Conservation (phyloP, 2,888 invertebrate genomes). For the Eristalinus aeneus region DNA sequence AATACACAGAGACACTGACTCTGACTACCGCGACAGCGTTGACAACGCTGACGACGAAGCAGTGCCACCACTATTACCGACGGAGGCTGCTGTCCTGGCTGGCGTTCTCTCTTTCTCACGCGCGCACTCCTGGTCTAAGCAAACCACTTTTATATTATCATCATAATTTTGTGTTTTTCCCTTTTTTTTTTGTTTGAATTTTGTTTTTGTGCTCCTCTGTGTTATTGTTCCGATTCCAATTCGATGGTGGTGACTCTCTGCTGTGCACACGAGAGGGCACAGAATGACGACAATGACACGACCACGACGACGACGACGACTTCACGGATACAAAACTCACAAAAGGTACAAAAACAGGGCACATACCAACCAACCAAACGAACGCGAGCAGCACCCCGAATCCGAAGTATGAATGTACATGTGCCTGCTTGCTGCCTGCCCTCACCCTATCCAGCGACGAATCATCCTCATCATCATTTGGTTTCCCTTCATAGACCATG, state of each 20-base stretch:
- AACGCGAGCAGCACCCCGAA: conserved; percentile 56
- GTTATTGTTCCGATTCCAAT: conserved; percentile 71
- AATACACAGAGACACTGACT: conserved; percentile 12
- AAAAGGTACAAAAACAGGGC: conserved; percentile 66
- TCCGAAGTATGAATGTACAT: conserved; percentile 50
- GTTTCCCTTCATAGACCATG: conserved; percentile 69
- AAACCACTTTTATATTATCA: conserved; percentile 71
- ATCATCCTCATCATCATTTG: conserved; percentile 62
- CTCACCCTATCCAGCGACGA: conserved; percentile 57
- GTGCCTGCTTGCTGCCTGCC: conserved; percentile 50
- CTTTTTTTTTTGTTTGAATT: background rate
- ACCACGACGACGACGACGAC: conserved; percentile 56
- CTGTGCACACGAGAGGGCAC: conserved; percentile 46
- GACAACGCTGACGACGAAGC: conserved; percentile 24
- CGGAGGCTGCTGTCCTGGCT: conserved; percentile 44
- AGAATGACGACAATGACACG: conserved; percentile 25
- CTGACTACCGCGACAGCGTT: background rate
- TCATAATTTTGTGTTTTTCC: conserved; percentile 62
- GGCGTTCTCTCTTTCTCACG: conserved; percentile 67
- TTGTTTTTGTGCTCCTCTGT: conserved; percentile 25
- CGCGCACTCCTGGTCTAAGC: conserved; percentile 61
- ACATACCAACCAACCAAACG: conserved; percentile 26
- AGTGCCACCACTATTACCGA: conserved; percentile 48
- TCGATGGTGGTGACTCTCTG: conserved; percentile 70
- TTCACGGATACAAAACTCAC: conserved; percentile 70